Evolutionary conservation across 2,113 vertebrate species (phyloP), one percentile per base, ranked within the genome.

Genomic region (Romanogobio albipinnatus): DNA sequence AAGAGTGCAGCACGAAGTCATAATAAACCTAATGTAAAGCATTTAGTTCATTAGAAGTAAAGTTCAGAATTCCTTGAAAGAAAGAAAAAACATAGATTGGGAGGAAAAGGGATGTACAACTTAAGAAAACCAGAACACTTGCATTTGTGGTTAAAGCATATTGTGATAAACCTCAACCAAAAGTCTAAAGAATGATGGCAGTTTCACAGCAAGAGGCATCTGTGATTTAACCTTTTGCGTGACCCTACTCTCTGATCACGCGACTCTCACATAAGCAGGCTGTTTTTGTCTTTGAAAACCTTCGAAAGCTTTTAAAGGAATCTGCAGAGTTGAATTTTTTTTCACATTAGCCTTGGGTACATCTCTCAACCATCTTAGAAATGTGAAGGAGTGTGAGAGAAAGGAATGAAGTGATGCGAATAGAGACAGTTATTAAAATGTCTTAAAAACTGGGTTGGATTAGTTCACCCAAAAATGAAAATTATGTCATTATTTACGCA

Each of bases 311-410:
- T 62, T 49, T 29, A 74, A 22, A 66, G 83, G 53, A 83, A 77
- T 83, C 76, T 80, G 33, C 10, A 76, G 11, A 68, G 79, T 62
- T 74, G 22, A 79, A 70, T 29, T 29, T 29, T 29, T 88, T 81
- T 85, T 77, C 75, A 71, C 73, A 71, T 56, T 70, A 76, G 22
- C 77, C 85, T 73, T 86, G 84, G 76, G 80, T 68, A 82, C 45
- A 9, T 84, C 45, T 86, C n/a, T 26, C 39, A 81, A 74, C 66
- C 43, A 61, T 81, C 66, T 85, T 2, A 85, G 70, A 75, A 81
- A 84, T 88, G 84, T 71, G 62, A 81, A 84, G 70, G 75, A 84
- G 79, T 64, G 76, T 76, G 66, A 71, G 43, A 76, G 73, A 47
- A 86, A 74, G 82, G 26, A 64, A 51, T 85, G 71, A 78, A 53